Conservation (phyloP, 1,140 invertebrate genomes). For the Zaprionus taronus region DNA sequence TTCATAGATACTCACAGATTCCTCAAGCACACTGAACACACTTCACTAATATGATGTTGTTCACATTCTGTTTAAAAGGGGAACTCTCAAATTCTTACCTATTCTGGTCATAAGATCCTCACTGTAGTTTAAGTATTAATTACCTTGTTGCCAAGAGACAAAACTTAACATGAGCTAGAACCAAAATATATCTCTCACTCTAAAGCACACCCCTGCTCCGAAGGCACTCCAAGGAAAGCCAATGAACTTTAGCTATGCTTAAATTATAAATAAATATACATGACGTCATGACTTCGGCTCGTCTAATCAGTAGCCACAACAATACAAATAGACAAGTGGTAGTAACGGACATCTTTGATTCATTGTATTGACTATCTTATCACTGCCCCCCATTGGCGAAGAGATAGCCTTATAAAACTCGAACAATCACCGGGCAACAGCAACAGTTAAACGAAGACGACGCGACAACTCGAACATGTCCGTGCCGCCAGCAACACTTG, state of each 20-base stretch:
- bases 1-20: too few relatives aligned
- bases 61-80: too few relatives aligned
- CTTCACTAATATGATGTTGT: too few relatives aligned
- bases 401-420: conserved; percentile 60
- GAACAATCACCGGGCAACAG: conserved; percentile 37
- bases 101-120: too few relatives aligned
- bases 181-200: neutral
- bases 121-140: neutral
- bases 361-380: conserved; percentile 72
- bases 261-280: neutral
- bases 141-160: neutral
- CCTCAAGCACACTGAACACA: too few relatives aligned
- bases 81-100: too few relatives aligned
- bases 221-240: neutral
- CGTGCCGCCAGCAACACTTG: conserved; percentile 57
- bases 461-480: conserved; percentile 54
- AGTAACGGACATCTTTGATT: conserved; percentile 22
- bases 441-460: conserved; percentile 37
- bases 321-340: neutral
- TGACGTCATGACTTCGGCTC: conserved; percentile 3
- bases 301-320: neutral
- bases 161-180: neutral
- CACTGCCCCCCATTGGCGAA: conserved; percentile 1
- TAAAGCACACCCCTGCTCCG: neutral
- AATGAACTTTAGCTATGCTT: neutral